These are phyloP conservation scores for Tylochromis polylepis DNA, from an alignment of 2,113 vertebrate genomes.

Conservation along the genomic window DNA sequence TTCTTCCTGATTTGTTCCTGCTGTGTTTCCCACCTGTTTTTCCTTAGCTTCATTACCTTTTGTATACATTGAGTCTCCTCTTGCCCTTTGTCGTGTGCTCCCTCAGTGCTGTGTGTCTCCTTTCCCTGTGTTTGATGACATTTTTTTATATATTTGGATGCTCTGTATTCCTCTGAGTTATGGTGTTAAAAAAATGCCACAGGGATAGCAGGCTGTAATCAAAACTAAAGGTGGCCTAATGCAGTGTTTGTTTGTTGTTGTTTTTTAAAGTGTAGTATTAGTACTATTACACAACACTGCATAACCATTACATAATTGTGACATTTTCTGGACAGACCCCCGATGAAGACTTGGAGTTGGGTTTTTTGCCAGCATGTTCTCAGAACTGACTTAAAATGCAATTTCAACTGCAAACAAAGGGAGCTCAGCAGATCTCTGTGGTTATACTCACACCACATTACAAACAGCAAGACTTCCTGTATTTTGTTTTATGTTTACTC, in stretches of 20 bases:
- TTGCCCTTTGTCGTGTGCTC: neutral
- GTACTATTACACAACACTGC: neutral
- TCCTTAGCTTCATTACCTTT: neutral
- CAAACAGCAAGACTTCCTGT: neutral
- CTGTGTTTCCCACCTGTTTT: neutral
- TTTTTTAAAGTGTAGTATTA: neutral
- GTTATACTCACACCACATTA: neutral
- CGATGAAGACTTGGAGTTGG: neutral
- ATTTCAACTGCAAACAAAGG: neutral
- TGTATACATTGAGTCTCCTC: neutral
- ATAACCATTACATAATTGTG: neutral
- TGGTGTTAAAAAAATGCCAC: neutral
- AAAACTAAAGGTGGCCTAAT: neutral
- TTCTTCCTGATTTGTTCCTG: neutral
- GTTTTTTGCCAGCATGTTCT: accelerated
- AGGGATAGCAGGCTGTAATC: neutral
- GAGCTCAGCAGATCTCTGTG: neutral
- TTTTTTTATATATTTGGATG: neutral
- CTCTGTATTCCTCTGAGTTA: neutral
- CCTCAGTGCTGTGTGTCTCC: neutral
- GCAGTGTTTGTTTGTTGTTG: neutral
- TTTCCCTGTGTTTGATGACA: neutral
- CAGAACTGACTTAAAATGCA: neutral
- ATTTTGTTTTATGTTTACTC: neutral
- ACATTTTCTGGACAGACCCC: neutral